Conservation (phyloP, 2,797 vertebrate genomes). For the Sebastiscus tertius region DNA sequence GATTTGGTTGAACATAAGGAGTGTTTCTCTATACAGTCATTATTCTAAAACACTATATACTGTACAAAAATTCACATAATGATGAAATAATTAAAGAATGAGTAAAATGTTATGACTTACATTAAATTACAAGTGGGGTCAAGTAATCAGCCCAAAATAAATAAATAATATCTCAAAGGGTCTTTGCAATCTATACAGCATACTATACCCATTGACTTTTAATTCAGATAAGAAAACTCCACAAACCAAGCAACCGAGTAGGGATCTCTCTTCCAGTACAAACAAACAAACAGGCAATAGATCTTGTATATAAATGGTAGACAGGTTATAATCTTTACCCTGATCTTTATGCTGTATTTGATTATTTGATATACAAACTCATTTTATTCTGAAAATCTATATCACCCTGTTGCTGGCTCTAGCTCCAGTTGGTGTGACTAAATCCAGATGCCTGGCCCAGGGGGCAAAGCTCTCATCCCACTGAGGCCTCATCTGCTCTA, state of each 20-base stretch:
- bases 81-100: neutral
- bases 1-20: neutral
- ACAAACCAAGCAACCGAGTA: neutral
- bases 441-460: slow-evolving; percentile 36
- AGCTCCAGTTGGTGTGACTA: neutral
- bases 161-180: neutral
- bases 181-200: neutral
- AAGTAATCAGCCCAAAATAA: neutral
- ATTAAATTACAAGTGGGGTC: neutral
- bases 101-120: neutral
- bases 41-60: neutral
- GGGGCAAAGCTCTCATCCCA: neutral
- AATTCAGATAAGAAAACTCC: neutral
- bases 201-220: neutral
- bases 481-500: slow-evolving; percentile 16
- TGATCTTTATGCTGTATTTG: neutral
- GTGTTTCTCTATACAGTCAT: neutral
- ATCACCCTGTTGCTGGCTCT: slow-evolving; percentile 9
- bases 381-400: neutral
- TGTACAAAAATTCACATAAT: neutral
- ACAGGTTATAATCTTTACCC: neutral
- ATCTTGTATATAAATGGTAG: neutral
- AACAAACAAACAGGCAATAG: neutral
- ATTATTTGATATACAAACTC: neutral
- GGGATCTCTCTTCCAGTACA: neutral